Base-by-base conservation (phyloP, 2,113 vertebrate species). In the Manacus vitellinus region DNA sequence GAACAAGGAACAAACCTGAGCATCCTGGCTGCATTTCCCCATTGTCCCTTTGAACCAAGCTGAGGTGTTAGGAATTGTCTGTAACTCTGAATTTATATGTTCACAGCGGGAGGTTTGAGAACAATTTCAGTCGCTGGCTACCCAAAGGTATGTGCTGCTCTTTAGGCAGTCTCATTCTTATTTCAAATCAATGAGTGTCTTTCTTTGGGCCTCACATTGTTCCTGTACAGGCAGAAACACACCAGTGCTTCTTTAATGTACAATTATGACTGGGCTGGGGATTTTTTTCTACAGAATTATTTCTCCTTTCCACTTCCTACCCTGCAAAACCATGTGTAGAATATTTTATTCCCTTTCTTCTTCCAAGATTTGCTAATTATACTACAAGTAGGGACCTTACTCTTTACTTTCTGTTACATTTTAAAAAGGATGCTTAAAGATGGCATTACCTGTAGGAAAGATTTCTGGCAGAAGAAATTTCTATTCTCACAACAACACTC, bases 401-500 rank as follows among this genome's bases (percentile, higher is more conserved):
- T 58, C 43, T 93, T 65, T 67, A 72, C 41, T 80, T 83, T 83
- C 63, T 80, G 46, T 39, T 73, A 46, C 1, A 2, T 92, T 83
- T 88, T 41, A 28, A 74, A 80, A 76, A 79, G 61, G 24, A 54
- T 59, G 25, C 37, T 66, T 89, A 70, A 71, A 88, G 79, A n/a
- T 33, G 65, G 59, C 30, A 43, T 78, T 83, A 90, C 55, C 51
- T 96, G 88, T 73, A 90, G 59, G 67, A 85, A 79, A 77, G 59
- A 83, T 71, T 83, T 90, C 89, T 93, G 73, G 43, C 52, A 75
- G 84, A 89, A 87, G 77, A 78, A 92, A 91, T 91, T 88, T 85
- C 67, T 92, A 21, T 94, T 94, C 92, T 96, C 65, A 61, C 43
- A 88, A 65, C 47, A 91, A 37, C 63, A 93, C 88, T 95, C 75